Conservation (phyloP, 2,113 vertebrate genomes). For the Trachemys scripta region DNA sequence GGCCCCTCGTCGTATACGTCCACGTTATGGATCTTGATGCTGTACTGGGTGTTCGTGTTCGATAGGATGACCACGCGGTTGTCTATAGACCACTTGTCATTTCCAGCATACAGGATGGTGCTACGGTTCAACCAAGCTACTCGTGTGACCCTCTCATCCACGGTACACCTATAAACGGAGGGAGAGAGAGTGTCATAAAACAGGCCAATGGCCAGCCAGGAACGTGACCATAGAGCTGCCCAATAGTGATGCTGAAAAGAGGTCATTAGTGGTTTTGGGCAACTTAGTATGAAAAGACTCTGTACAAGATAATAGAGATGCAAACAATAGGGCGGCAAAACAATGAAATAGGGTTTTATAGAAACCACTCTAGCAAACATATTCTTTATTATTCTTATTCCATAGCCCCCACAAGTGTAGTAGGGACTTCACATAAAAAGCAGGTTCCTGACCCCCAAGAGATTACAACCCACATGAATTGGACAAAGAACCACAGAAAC, state of each 20-base stretch:
- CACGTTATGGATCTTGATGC: conserved; percentile 95
- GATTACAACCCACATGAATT: neutral
- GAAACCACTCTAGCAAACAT: neutral
- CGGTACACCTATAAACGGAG: conserved; percentile 86
- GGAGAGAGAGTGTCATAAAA: neutral
- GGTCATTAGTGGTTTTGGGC: neutral
- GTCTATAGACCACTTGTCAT: conserved; percentile 97
- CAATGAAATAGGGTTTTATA: neutral
- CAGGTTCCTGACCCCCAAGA: neutral
- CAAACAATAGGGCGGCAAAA: neutral
- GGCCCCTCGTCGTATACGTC: conserved; percentile 94
- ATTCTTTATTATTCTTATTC: neutral
- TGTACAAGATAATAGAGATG: neutral
- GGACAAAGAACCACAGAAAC: neutral
- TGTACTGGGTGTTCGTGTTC: conserved; percentile 96
- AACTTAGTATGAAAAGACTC: neutral
- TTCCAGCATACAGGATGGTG: conserved; percentile 95
- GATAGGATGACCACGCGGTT: conserved; percentile 93
- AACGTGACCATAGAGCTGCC: fast-evolving
- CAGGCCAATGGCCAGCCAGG: neutral
- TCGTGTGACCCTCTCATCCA: conserved; percentile 94
- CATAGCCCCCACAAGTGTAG: neutral
- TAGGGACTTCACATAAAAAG: neutral
- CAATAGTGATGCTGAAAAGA: fast-evolving
- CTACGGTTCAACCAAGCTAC: conserved; percentile 98